Percentiles rank a stretch among this genome's conserved stretches.
phyloP scores from a whole-genome alignment of 2,888 invertebrate genomes.

The Embidobia sp. region DNA sequence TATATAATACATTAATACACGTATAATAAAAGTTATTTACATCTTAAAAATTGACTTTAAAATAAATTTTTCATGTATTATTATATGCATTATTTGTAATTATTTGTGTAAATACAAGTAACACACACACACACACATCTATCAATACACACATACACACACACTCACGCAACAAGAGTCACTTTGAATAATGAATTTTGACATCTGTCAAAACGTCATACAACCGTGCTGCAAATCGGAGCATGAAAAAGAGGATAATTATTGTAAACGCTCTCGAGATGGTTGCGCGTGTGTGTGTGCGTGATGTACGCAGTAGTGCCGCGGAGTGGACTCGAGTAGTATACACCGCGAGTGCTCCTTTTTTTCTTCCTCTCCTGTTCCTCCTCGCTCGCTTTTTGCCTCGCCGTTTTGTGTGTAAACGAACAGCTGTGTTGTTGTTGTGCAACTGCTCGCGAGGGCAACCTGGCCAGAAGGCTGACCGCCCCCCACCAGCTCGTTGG shows the following conservation, averaged over 20 bases:
- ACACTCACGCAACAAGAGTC: neutral
- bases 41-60: too few relatives aligned
- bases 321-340: conserved; percentile 38
- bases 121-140: too few relatives aligned
- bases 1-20: too few relatives aligned
- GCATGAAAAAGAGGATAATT: conserved; percentile 43
- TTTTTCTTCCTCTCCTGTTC: neutral
- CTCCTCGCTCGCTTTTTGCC: conserved; percentile 14
- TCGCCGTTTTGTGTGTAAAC: conserved; percentile 13
- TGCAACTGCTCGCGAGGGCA: conserved; percentile 73
- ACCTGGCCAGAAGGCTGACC: conserved; percentile 69
- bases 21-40: too few relatives aligned
- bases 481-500: conserved; percentile 54
- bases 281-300: conserved; percentile 34
- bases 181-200: too few relatives aligned
- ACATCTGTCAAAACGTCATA: conserved; percentile 21
- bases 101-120: too few relatives aligned
- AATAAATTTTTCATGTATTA: too few relatives aligned
- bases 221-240: conserved; percentile 33
- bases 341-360: neutral
- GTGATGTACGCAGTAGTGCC: conserved; percentile 35
- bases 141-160: neutral
- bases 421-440: conserved; percentile 71
- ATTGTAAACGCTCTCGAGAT: conserved; percentile 11
- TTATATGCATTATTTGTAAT: too few relatives aligned